Base-by-base conservation (phyloP, 2,797 vertebrate species). In the Tragopan temminckii region DNA sequence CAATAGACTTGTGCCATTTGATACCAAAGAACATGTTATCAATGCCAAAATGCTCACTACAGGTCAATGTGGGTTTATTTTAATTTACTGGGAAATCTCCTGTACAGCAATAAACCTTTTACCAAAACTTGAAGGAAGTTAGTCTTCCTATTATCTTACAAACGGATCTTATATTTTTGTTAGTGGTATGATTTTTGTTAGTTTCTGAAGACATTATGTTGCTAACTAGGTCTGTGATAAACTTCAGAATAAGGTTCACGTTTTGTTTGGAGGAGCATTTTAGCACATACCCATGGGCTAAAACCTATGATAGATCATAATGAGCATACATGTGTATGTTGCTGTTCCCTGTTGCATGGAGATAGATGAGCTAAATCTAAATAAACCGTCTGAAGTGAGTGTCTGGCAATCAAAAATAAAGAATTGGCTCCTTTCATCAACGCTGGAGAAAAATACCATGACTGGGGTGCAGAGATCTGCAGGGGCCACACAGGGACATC, bases 11-110 rank as follows among this genome's bases (percentile, higher is more conserved):
- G 59, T 89, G 82, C 89, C 82, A 84, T 35, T 69, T 79, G 33
- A 75, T 82, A 66, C 69, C 81, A 90, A 82, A 75, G 84, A 90
- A 88, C 2, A 0, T 35, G 55, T 66, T 70, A 53, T 71, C 81
- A 23, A 16, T 63, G 79, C 82, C 93, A 95, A 58, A 89, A 81
- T 76, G 77, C 61, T 88, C 85, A 42, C 10, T 88, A n/a, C 63
- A 85, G 80, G 55, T 88, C 89, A 88, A 3, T 31, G 29, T 24
- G 59, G 33, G 72, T 72, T 85, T 58, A 24, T 75, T 92, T 85
- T 43, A 33, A 33, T 92, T 85, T 14, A 61, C 69, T 93, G 84
- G 75, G 71, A 90, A 88, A 50, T 80, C 38, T 76, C 57, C 31
- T 42, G 23, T 63, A 24, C 85, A 85, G 59, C 93, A 91, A 70